Evolutionary conservation across 2,888 invertebrate species (phyloP), one percentile per base, ranked within the genome.

Genomic region (Proisotoma minuta): DNA sequence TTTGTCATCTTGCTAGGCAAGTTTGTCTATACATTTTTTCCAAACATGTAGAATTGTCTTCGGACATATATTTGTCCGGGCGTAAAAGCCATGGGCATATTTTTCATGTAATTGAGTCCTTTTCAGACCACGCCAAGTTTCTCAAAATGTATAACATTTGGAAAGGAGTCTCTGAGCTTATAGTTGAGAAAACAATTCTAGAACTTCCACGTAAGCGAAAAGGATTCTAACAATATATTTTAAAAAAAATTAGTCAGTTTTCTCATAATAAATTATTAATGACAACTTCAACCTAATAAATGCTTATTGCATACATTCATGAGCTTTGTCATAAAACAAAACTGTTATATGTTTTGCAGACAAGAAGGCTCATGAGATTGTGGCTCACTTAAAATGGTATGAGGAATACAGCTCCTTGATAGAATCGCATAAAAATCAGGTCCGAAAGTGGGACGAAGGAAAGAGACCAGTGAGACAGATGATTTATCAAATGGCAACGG

Each of bases 311-410:
- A 48, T 27, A n/a, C n/a, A n/a, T n/a, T n/a, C n/a, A n/a, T n/a
- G n/a, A 34, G 34, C 34, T 10, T 8, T 34, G 34, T 15, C 15
- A 15, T 34, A 15, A 15, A 10, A 34, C 34, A 34, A 34, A 34
- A 34, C 34, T 47, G 10, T 56, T 20, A 28, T 20, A 1, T 39
- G 57, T 54, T 50, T 10, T 60, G 57, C 40, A 66, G 54, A 29
- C 43, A 52, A 52, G 20, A 52, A n/a, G 3, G 52, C 65, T n/a
- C 57, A 63, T 23, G 71, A 71, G 2, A 62, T 71, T n/a, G 61
- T 65, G 15, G 50, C 60, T 23, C 71, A 71, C 40, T 52, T 62
- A 27, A 61, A 66, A 26, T 71, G 71, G 71, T 62, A 57, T 24
- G 71, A 69, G 29, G 40, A 60, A 22, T 68, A 60, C 47, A 62